Conservation (phyloP, 2,888 invertebrate genomes). For the Unio pictorum region DNA sequence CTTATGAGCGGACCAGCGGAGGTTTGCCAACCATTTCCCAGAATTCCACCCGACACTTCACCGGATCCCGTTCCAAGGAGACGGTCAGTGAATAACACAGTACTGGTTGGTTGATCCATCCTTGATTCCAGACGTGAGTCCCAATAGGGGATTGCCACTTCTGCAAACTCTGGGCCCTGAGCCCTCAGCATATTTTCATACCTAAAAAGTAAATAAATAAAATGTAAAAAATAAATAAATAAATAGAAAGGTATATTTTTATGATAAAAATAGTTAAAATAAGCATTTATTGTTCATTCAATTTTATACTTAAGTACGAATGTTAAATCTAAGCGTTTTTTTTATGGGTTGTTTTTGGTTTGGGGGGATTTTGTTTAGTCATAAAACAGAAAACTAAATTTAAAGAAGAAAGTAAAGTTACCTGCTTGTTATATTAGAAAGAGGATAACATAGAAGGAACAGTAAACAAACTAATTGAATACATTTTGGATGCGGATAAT, state of each 20-base stretch:
- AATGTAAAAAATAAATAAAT: not conserved
- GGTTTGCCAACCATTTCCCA: slow-evolving; percentile 44
- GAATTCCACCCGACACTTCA: slow-evolving; percentile 44
- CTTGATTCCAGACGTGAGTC: slow-evolving; percentile 48
- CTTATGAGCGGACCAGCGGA: slow-evolving; percentile 41
- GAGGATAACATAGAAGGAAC: too few relatives aligned
- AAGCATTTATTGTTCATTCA: too few relatives aligned
- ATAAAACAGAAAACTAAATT: too few relatives aligned
- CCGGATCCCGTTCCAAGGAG: slow-evolving; percentile 50
- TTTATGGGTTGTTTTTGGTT: too few relatives aligned
- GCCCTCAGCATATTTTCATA: slow-evolving; percentile 53
- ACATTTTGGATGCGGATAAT: not conserved
- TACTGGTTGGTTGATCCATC: slow-evolving; percentile 26
- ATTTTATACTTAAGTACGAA: too few relatives aligned
- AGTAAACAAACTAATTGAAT: not conserved
- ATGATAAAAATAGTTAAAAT: too few relatives aligned
- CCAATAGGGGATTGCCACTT: slow-evolving; percentile 56
- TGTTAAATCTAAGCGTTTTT: too few relatives aligned
- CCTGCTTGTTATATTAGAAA: too few relatives aligned
- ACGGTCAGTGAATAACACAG: slow-evolving; percentile 45
- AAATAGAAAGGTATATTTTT: not conserved
- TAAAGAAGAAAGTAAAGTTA: too few relatives aligned
- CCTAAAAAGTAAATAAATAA: slow-evolving; percentile 28
- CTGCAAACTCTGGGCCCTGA: slow-evolving; percentile 40
- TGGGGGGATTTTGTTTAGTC: too few relatives aligned